Evolutionary conservation across 2,113 vertebrate species (phyloP).

Genomic region (Collichthys lucidus): DNA sequence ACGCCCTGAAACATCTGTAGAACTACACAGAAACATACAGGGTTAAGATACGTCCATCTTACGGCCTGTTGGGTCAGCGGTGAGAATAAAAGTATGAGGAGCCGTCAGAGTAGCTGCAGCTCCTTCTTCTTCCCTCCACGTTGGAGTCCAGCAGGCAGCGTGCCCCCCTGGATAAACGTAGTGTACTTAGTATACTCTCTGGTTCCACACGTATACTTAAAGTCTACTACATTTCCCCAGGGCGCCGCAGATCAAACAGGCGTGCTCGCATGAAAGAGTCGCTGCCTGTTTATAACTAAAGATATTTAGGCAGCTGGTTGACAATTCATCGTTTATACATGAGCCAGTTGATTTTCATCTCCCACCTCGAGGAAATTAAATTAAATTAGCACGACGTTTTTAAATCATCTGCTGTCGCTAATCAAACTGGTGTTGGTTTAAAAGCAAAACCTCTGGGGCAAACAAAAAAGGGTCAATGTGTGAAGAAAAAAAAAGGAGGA

Average conservation of each 20-base stretch:
- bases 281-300: conserved; percentile 7
- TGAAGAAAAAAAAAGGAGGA: conserved; percentile 9
- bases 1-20: conserved; percentile 84
- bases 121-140: not conserved
- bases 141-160: conserved; percentile 51
- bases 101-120: not conserved
- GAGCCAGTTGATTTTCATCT: conserved; percentile 53
- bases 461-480: not conserved
- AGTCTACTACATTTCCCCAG: conserved; percentile 86
- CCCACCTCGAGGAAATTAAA: conserved; percentile 53
- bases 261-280: not conserved
- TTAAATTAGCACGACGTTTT: conserved; percentile 10
- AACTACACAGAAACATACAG: conserved; percentile 79
- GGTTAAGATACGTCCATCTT: not conserved
- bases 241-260: conserved; percentile 59
- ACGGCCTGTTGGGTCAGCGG: too few relatives aligned
- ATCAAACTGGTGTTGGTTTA: conserved; percentile 11
- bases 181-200: conserved; percentile 86
- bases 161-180: conserved; percentile 83
- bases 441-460: conserved; percentile 6
- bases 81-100: not conserved
- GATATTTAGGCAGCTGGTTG: conserved; percentile 20
- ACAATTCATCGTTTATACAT: conserved; percentile 13
- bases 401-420: conserved; percentile 21
- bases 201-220: conserved; percentile 82